phyloP scores from a whole-genome alignment of 2,113 vertebrate genomes.

The Triplophysa siluroides region DNA sequence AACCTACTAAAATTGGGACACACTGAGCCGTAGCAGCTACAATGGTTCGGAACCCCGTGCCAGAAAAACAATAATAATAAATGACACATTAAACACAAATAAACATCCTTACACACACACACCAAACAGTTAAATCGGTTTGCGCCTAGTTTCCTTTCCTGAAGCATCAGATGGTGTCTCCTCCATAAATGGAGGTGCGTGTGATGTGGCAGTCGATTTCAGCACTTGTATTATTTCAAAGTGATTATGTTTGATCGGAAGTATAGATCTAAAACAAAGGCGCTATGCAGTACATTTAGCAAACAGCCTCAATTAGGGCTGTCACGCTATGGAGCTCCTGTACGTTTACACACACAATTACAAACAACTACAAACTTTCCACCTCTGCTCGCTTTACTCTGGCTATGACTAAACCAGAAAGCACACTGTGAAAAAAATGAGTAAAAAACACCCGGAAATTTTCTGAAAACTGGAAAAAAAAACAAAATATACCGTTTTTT shows the following conservation, averaged over 20 bases:
- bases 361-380: not conserved
- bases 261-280: slow-evolving; percentile 29
- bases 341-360: not conserved
- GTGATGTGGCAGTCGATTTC: not conserved
- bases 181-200: slow-evolving; percentile 20
- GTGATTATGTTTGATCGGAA: slow-evolving; percentile 26
- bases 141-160: not conserved
- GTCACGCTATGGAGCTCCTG: slow-evolving; percentile 35
- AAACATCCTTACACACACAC: not conserved
- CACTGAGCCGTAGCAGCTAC: too few relatives aligned
- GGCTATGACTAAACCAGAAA: not conserved
- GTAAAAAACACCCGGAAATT: too few relatives aligned
- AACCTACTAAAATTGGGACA: too few relatives aligned
- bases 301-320: slow-evolving; percentile 25
- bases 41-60: too few relatives aligned
- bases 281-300: slow-evolving; percentile 21
- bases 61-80: too few relatives aligned
- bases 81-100: not conserved
- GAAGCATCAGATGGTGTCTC: not conserved
- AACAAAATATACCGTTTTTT: too few relatives aligned
- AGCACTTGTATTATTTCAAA: slow-evolving; percentile 19
- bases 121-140: not conserved
- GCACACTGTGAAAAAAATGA: not conserved
- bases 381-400: not conserved
- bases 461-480: too few relatives aligned